Evolutionary conservation across 2,888 invertebrate genomes (phyloP), one percentile per base, ranked within the genome.

Genomic region (Xestobium rufovillosum): DNA sequence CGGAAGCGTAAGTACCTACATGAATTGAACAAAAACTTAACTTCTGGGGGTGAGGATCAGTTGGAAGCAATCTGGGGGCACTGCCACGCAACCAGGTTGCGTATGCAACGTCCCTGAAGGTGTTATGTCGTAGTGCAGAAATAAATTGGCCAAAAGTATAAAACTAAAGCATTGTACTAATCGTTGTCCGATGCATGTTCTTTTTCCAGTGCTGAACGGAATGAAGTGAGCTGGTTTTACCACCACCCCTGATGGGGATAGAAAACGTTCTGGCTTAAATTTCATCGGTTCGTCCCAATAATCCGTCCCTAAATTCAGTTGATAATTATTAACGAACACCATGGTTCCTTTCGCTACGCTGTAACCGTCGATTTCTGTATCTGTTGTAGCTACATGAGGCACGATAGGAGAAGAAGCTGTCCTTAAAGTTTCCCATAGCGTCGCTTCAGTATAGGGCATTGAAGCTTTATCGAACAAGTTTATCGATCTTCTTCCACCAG

Each of bases 391-490:
- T 0, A 88, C 88, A 56, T 90, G 90, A 0, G 91, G 91, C 0
- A 91, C 90, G 39, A 91, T 90, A 0, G 91, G 90, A 0, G 90
- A 90, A 0, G 88, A 87, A 0, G 84, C 77, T 35, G 79, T 78
- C 32, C 91, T 66, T 1, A 90, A 63, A 1, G 85, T 80, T 66
- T 91, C 91, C 50, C 82, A 72, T 9, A 90, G 74, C 0, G 84
- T 80, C 0, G 86, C 87, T 64, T 87, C 83, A 0, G 86, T 86
- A 58, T 83, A 89, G 0, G 86, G 83, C 67, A 91, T 72, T 1
- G 63, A 63, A 1, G 70, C 66, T 52, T 78, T 74, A 48, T 90
- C 84, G 14, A 73, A 65, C 1, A 88, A 60, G n/a, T 70, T 71
- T 0, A 84, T 73, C 10, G 67, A 62, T 12, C 78, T 63, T 0